Evolutionary conservation across 1,140 invertebrate genomes (phyloP).

Genomic region (Andrena cerasifolii): DNA sequence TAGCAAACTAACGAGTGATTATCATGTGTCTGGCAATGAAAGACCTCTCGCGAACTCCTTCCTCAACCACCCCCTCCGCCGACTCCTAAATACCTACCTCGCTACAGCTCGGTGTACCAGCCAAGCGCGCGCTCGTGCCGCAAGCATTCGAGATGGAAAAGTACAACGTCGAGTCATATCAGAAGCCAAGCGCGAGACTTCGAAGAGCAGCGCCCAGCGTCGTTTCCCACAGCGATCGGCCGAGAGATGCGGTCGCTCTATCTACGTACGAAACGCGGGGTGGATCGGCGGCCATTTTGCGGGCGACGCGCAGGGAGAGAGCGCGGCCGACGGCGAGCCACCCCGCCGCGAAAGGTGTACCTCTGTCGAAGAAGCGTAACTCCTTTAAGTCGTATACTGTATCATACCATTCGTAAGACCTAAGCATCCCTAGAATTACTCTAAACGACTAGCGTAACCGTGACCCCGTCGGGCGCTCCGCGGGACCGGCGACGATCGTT

Average conservation of each 20-base stretch:
- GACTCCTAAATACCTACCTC: no score
- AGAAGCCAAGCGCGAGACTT: slow-evolving; percentile 28
- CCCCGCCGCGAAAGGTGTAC: slow-evolving; percentile 52
- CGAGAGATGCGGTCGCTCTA: slow-evolving; percentile 59
- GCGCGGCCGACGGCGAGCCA: slow-evolving; percentile 29
- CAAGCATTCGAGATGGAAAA: slow-evolving; percentile 28
- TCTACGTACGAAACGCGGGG: slow-evolving; percentile 45
- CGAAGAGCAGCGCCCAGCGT: slow-evolving; percentile 11
- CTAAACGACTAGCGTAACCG: slow-evolving; percentile 65
- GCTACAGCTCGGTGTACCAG: no score
- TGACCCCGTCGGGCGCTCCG: slow-evolving; percentile 54
- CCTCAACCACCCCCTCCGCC: neutral
- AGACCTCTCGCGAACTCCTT: no score
- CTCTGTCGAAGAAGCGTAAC: slow-evolving; percentile 74
- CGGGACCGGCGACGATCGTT: slow-evolving; percentile 28
- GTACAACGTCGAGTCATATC: slow-evolving; percentile 67
- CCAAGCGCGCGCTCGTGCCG: no score
- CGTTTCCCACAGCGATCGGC: slow-evolving; percentile 30
- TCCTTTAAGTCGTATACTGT: slow-evolving; percentile 79
- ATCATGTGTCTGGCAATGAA: no score
- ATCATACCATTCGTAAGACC: slow-evolving; percentile 76
- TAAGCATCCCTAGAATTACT: slow-evolving; percentile 76
- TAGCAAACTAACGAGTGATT: no score
- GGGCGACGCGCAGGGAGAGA: neutral
- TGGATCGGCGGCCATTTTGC: slow-evolving; percentile 24